Conservation (phyloP, 2,888 invertebrate species). For the Drosophila paranaensis region DNA sequence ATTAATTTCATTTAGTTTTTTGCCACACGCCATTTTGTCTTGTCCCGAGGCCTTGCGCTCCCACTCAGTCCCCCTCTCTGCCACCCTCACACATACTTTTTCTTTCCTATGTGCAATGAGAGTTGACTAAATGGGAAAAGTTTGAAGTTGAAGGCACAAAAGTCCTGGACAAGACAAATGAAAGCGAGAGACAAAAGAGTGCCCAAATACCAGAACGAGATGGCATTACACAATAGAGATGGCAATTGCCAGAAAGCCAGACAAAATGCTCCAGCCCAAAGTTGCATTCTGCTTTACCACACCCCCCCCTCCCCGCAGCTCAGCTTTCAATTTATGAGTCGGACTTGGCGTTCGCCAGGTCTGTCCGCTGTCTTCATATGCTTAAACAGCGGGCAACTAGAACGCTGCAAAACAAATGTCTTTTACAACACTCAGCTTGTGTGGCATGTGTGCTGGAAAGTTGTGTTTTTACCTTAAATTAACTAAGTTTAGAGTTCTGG, state of each 20-base stretch:
- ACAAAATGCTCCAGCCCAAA: conserved; percentile 19
- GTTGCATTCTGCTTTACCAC: conserved; percentile 29
- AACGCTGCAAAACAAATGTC: conserved; percentile 31
- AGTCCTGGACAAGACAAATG: conserved; percentile 73
- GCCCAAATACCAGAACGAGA: conserved; percentile 28
- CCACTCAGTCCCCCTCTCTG: not conserved
- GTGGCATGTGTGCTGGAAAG: conserved; percentile 23
- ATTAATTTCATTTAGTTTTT: conserved; percentile 80
- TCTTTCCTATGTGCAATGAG: conserved; percentile 37
- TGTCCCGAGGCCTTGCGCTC: conserved; percentile 8
- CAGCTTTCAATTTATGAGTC: conserved; percentile 35
- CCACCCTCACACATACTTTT: conserved; percentile 4
- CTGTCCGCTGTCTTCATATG: conserved; percentile 3
- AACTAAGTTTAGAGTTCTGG: conserved; percentile 8
- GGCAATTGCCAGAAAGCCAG: conserved; percentile 13
- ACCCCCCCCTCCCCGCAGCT: not conserved
- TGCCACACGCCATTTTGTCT: conserved; percentile 67
- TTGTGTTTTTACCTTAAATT: conserved; percentile 17
- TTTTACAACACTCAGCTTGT: conserved; percentile 31
- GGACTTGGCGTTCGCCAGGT: conserved; percentile 6
- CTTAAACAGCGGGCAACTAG: conserved; percentile 1
- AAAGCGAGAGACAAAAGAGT: conserved; percentile 51
- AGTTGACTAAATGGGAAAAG: conserved; percentile 78
- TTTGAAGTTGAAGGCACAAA: conserved; percentile 75
- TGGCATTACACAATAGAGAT: conserved; percentile 11